A percentile compares a stretch with the other conserved stretches of the same genome.
Conservation (phyloP, 2,113 vertebrate genomes). For the Caracal caracal region DNA sequence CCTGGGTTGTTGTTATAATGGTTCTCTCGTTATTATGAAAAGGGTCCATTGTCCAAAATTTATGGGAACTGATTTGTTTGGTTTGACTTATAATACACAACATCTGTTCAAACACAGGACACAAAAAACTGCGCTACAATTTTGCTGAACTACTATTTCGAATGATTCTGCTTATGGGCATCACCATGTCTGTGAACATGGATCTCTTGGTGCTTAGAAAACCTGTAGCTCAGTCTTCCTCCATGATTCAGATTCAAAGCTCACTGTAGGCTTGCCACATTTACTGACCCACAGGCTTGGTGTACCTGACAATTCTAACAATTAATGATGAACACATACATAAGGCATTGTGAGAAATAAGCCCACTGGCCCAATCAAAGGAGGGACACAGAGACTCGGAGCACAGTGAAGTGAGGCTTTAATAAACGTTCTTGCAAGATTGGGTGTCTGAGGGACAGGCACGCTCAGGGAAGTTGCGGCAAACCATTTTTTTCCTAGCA, state of each 20-base stretch:
- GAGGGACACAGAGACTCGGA: no score
- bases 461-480: no score
- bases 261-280: neutral
- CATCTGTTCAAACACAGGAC: neutral
- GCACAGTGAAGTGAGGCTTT: no score
- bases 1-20: neutral
- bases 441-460: no score
- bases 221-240: neutral
- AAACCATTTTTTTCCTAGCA: no score
- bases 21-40: conserved; percentile 1
- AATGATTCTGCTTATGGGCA: neutral
- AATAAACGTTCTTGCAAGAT: no score
- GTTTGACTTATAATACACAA: neutral
- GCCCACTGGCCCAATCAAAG: no score
- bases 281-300: neutral
- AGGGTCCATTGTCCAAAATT: neutral
- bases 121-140: neutral
- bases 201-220: neutral
- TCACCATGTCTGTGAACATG: neutral
- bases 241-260: neutral
- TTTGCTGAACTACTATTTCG: neutral
- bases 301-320: neutral
- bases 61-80: neutral
- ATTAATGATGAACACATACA: neutral
- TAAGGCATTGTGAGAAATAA: neutral